Evolutionary conservation across 2,113 vertebrate genomes (phyloP).

Genomic region (Boulengeromyrus knoepffleri): DNA sequence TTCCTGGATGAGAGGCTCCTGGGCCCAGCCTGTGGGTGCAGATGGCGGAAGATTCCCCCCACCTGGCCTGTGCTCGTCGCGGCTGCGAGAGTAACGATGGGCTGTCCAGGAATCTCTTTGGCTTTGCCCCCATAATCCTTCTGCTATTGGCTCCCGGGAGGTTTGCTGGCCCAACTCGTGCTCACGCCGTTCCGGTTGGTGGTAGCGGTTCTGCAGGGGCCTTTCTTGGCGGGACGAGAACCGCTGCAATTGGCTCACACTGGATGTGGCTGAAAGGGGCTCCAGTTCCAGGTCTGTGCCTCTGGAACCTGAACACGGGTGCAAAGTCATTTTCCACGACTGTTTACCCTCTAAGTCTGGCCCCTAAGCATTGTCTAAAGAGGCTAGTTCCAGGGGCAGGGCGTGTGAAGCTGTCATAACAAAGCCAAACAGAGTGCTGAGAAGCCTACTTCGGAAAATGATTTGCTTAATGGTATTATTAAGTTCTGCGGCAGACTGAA

Average conservation of each 20-base stretch:
- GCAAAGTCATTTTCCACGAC: neutral
- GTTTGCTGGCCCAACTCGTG: neutral
- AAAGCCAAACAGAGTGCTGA: neutral
- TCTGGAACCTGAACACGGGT: slow-evolving; percentile 32
- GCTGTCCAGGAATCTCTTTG: neutral
- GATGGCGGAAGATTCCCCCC: neutral
- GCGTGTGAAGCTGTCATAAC: neutral
- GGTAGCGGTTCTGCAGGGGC: slow-evolving; percentile 45
- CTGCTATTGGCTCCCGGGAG: slow-evolving; percentile 31
- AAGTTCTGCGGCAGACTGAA: neutral
- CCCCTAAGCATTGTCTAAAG: neutral
- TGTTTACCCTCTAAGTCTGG: neutral
- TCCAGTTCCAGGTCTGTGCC: slow-evolving; percentile 43
- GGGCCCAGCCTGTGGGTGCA: slow-evolving; percentile 33
- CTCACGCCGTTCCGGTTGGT: slow-evolving; percentile 35
- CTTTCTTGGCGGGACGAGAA: slow-evolving; percentile 45
- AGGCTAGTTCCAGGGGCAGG: neutral
- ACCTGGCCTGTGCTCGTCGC: slow-evolving; percentile 18
- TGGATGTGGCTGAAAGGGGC: slow-evolving; percentile 34
- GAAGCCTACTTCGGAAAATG: neutral
- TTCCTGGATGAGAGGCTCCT: slow-evolving; percentile 33
- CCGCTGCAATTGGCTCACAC: slow-evolving; percentile 21
- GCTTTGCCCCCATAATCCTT: slow-evolving; percentile 22
- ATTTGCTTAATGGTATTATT: neutral
- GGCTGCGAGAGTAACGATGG: slow-evolving; percentile 32